Base-by-base conservation (phyloP, 1,140 invertebrate species). In the Drosophila ficusphila region DNA sequence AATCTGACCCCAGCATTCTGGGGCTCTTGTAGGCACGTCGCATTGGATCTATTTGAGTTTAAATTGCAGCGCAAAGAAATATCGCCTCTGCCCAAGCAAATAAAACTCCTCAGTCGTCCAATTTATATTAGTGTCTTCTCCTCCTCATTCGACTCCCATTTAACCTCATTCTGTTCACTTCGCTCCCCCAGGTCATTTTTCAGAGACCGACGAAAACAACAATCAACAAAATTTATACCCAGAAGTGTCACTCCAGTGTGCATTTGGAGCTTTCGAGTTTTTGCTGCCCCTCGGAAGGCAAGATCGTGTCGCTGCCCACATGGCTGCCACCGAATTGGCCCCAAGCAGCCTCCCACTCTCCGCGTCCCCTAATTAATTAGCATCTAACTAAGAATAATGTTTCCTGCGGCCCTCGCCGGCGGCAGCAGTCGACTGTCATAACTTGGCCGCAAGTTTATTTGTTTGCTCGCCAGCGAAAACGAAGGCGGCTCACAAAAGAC, bases 341-440 rank as follows among this genome's bases (percentile, higher is more conserved):
- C 19, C 29, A 27, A 38, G 11, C 36, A 23, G 29, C 41, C 46
- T 64, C 21, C 38, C 33, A 60, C 54, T 44, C 68, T 68, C 53
- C 51, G 47, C 47, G 65, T 76, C 56, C 60, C 54, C 71, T 82
- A 86, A 86, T 86, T 86, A 86, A 86, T 86, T 86, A 88, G 81
- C 77, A 88, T 86, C 81, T 77, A 88, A 86, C 82, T 68, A 88
- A 86, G 81, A 86, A 88, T 86, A 86, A 86, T 86, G 81, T 81
- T 86, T 86, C 81, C 81, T 88, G 81, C 64, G 65, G 57, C 33
- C 42, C 52, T 57, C 31, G 31, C 14, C 19, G 14, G 38, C 12
- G 21, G 51, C 60, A 25, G 36, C 42, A 44, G 64, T 42, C 57
- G 69, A 79, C 82, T 86, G 81, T 86, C 82, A 88, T 86, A 85